Conservation (phyloP, 2,113 vertebrate genomes). For the Murina feae region DNA sequence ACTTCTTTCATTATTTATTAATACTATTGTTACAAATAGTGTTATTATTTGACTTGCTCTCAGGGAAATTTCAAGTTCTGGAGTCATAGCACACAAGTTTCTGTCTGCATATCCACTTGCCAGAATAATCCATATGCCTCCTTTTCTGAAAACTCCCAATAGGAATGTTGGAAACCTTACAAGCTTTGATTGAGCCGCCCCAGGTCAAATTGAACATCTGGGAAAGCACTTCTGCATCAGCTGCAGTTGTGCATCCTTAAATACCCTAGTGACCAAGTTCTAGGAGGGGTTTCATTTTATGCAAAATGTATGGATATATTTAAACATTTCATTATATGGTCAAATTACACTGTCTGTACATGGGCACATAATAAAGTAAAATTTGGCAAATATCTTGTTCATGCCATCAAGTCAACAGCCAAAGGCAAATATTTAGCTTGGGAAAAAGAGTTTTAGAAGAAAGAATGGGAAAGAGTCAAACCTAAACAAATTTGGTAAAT, state of each 20-base stretch:
- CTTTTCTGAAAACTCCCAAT: conserved; percentile 80
- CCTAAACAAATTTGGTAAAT: neutral
- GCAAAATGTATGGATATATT: conserved; percentile 71
- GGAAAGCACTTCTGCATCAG: conserved; percentile 80
- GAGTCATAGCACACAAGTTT: conserved; percentile 36
- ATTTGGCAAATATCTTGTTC: conserved; percentile 56
- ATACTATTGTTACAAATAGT: conserved; percentile 52
- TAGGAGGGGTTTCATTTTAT: conserved; percentile 72
- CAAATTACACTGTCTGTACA: conserved; percentile 34
- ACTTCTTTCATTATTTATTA: conserved; percentile 70
- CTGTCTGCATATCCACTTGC: conserved; percentile 54
- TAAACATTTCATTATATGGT: conserved; percentile 72
- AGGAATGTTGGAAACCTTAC: conserved; percentile 81
- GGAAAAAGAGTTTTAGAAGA: neutral
- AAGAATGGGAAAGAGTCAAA: neutral
- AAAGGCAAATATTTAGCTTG: conserved; percentile 27
- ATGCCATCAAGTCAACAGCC: conserved; percentile 44
- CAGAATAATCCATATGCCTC: conserved; percentile 82
- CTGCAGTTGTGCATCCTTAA: conserved; percentile 78
- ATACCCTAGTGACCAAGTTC: conserved; percentile 74
- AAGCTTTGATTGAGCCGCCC: conserved; percentile 84
- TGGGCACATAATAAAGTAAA: conserved; percentile 20
- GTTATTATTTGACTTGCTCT: conserved; percentile 46
- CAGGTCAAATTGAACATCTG: conserved; percentile 84
- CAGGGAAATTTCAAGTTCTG: conserved; percentile 42